Base-by-base conservation (phyloP, 2,888 invertebrate genomes). In the Apoda limacodes region DNA sequence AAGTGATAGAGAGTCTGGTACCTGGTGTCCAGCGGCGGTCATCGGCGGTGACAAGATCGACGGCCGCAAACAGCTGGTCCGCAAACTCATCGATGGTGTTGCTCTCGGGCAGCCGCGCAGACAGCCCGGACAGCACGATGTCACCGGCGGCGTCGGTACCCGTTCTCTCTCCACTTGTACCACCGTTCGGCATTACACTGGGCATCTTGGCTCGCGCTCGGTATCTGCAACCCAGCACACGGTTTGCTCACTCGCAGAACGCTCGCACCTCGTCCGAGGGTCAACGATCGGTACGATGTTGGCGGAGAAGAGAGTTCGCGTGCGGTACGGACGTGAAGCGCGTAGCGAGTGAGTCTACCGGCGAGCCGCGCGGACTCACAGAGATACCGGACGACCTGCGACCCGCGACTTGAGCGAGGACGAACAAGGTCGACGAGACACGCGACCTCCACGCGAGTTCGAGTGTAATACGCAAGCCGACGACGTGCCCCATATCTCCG, bases 1-100 rank as follows among this genome's bases (percentile, higher is more conserved):
- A n/a, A 2, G 19, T 13, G 19, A 9, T 7, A 11, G 9, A 9
- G 12, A 5, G 13, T 40, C 39, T 37, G n/a, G n/a, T 39, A 76
- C 78, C 90, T 43, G 88, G 83, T 4, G 90, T 86, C 96, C 96
- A 98, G 60, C 97, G 84, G 43, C 94, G 83, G 46, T 89, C 91
- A 63, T 96, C 95, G 46, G 92, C 95, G 15, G 94, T 96, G 39
- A 98, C 89, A 82, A 98, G 88, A 65, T 98, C 98, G 24, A 94
- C 86, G 31, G 94, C 93, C 39, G 90, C 90, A 67, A 95, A 90
- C 31, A 98, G 86, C 67, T 97, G 89, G 53, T 91, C 85, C 55
- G 90, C 90, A 72, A 98, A 98, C 78, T 98, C 98, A 48, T 93
- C 93, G 56, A 98, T 90, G 68, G 83, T 90, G 50, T 88, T 86